These are phyloP conservation scores for Platysteira castanea DNA, from an alignment of 2,113 vertebrate species.

Conservation along the genomic window DNA sequence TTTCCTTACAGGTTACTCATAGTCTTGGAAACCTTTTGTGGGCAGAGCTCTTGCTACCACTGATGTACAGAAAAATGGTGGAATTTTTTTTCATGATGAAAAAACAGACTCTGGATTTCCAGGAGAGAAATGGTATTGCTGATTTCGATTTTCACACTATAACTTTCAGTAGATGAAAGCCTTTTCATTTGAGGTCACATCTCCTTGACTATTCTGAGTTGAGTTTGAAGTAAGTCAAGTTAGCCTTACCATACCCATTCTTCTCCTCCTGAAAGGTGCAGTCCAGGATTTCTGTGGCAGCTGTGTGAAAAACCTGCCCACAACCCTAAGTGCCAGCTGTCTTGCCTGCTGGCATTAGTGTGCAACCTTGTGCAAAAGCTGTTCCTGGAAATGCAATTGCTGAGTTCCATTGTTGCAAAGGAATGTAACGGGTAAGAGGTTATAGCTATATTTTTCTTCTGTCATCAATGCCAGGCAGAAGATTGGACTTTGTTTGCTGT, in stretches of 20 bases:
- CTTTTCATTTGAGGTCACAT: not conserved
- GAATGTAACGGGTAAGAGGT: not conserved
- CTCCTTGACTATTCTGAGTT: not conserved
- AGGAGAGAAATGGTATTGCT: not conserved
- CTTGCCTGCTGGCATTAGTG: not conserved
- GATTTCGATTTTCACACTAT: not conserved
- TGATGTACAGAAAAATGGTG: not conserved
- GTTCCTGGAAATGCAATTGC: not conserved
- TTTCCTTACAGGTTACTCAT: not conserved
- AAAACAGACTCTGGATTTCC: not conserved
- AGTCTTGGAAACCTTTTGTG: not conserved
- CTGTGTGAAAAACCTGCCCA: not conserved
- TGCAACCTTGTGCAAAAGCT: not conserved
- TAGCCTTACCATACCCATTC: not conserved
- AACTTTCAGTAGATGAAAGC: not conserved
- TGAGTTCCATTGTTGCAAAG: not conserved
- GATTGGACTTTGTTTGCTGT: not conserved
- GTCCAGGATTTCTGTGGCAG: not conserved
- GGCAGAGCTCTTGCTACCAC: not conserved
- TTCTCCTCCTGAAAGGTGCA: not conserved
- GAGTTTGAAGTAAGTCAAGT: not conserved
- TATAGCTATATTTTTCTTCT: not conserved
- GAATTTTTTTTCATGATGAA: accelerated
- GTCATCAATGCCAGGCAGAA: not conserved
- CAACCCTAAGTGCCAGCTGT: not conserved